phyloP scores from a whole-genome alignment of 2,888 invertebrate species.

The Melieria crassipennis region DNA sequence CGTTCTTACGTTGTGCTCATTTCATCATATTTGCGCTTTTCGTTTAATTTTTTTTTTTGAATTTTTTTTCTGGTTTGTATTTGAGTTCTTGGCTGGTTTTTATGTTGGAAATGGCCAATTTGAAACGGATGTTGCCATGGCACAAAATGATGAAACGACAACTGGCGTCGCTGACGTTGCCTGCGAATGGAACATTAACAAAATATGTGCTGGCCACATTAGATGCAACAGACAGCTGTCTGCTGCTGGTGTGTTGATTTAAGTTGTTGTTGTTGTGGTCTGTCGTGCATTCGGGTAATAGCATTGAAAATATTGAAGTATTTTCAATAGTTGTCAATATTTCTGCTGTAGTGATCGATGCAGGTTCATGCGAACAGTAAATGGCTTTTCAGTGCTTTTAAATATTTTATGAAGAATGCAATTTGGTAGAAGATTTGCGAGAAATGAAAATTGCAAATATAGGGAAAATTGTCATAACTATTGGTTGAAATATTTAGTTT shows the following conservation, averaged over 20 bases:
- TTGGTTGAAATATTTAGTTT: too few relatives aligned
- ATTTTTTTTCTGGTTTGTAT: constrained; percentile 11
- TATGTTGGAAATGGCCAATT: constrained; percentile 35
- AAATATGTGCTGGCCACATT: constrained; percentile 9
- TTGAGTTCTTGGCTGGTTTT: constrained; percentile 17
- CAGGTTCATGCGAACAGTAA: too few relatives aligned
- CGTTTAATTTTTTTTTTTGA: constrained; percentile 18
- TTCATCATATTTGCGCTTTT: neutral
- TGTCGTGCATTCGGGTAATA: neutral
- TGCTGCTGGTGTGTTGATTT: neutral
- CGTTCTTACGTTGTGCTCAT: neutral
- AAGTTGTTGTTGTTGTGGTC: neutral
- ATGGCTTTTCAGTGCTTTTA: too few relatives aligned
- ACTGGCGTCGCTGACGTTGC: constrained; percentile 22
- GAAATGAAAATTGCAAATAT: too few relatives aligned
- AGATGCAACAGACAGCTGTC: neutral
- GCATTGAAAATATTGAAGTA: too few relatives aligned
- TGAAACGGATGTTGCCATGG: constrained; percentile 33
- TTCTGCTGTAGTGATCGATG: too few relatives aligned
- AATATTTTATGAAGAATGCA: too few relatives aligned
- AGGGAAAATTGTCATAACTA: too few relatives aligned
- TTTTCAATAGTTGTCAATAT: too few relatives aligned
- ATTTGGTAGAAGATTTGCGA: too few relatives aligned
- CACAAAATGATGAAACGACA: constrained; percentile 29
- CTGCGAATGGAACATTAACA: constrained; percentile 19